These are phyloP conservation scores for Molorchus minor DNA, from an alignment of 2,888 invertebrate species.

Conservation along the genomic window DNA sequence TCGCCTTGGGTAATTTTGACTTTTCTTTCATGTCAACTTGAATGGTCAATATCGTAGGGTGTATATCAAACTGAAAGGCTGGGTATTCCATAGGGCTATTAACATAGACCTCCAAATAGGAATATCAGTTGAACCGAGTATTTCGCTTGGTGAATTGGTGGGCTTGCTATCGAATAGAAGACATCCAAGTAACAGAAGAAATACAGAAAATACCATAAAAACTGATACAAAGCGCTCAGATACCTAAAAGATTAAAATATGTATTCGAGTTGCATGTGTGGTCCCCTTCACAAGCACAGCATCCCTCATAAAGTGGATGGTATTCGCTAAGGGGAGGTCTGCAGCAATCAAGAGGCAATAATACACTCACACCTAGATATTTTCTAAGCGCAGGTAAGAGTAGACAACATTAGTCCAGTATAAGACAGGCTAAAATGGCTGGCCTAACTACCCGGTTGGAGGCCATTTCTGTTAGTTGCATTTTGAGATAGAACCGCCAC, in stretches of 20 bases:
- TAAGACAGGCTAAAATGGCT: no score
- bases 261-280: background rate
- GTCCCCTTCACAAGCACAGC: no score
- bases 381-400: no score
- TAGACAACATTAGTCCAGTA: no score
- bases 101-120: slow-evolving; percentile 65
- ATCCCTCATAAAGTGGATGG: no score
- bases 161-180: slow-evolving; percentile 62
- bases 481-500: no score
- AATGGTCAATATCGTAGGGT: slow-evolving; percentile 85
- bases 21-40: slow-evolving; percentile 92
- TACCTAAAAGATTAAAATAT: slow-evolving; percentile 63
- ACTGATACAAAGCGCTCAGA: slow-evolving; percentile 73
- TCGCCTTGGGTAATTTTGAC: slow-evolving; percentile 75
- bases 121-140: slow-evolving; percentile 27
- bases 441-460: no score
- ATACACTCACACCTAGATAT: no score
- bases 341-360: no score
- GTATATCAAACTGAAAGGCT: slow-evolving; percentile 82
- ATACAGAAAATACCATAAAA: slow-evolving; percentile 70
- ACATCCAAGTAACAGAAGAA: slow-evolving; percentile 73
- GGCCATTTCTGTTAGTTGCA: no score
- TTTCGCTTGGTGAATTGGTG: slow-evolving; percentile 50
- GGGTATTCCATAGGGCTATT: slow-evolving; percentile 73
- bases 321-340: no score